Percentiles rank a stretch among this genome's conserved stretches.
Evolutionary conservation across 2,888 invertebrate genomes (phyloP).

Genomic region (Drosophila quasianomalipes): DNA sequence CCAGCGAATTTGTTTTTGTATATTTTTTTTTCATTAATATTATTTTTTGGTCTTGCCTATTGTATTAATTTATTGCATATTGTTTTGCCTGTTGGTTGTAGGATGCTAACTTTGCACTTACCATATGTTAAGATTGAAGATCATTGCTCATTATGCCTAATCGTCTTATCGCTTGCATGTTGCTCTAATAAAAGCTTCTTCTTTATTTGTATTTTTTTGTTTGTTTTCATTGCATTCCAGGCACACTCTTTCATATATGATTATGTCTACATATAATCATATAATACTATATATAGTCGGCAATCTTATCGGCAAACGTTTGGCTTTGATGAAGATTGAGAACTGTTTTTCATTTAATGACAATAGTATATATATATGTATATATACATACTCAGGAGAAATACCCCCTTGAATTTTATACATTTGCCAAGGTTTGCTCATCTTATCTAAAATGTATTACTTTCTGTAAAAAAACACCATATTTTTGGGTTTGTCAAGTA

Average conservation of each 20-base stretch:
- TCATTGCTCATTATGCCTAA: slow-evolving; percentile 16
- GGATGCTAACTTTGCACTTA: neutral
- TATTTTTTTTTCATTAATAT: neutral
- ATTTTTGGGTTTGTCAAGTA: neutral
- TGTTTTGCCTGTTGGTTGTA: slow-evolving; percentile 14
- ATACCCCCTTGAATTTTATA: neutral
- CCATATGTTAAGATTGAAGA: neutral
- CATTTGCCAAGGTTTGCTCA: neutral
- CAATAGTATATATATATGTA: neutral
- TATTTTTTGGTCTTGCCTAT: neutral
- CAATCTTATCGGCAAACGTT: slow-evolving; percentile 30
- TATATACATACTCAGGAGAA: neutral
- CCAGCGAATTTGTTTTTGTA: slow-evolving; percentile 25
- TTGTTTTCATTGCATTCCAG: slow-evolving; percentile 4
- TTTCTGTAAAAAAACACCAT: neutral
- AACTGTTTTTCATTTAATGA: slow-evolving; percentile 1
- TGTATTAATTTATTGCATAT: neutral
- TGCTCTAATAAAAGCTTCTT: slow-evolving; percentile 1
- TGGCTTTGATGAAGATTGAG: slow-evolving; percentile 19
- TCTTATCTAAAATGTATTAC: neutral
- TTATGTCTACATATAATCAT: neutral
- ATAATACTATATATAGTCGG: neutral
- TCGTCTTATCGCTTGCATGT: slow-evolving; percentile 21
- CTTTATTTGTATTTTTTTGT: neutral
- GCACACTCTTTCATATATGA: slow-evolving; percentile 31